Evolutionary conservation across 2,888 invertebrate species (phyloP), one percentile per base, ranked within the genome.

Genomic region (Corbicula japonica): DNA sequence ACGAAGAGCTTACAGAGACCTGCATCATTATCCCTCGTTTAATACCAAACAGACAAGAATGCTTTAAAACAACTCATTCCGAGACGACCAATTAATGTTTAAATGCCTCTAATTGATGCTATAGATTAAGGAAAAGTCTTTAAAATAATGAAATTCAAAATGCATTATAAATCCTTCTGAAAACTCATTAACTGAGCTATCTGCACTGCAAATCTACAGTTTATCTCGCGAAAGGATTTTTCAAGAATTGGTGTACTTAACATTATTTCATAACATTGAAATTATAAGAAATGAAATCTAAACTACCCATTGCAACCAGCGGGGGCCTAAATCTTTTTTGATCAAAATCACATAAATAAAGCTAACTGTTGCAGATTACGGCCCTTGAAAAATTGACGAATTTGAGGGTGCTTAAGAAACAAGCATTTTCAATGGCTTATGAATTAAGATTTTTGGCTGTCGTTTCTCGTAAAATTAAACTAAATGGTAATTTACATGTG

Each of bases 401-500:
- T 63, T 61, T 56, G 34, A 73, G 44, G 65, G 65, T 41, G 38
- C 46, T 62, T 62, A 63, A 73, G 41, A 38, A 63, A 34, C 3
- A 2, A n/a, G 48, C 65, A 73, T 26, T 23, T 41, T 21, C 15
- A 32, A 34, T 10, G 41, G 58, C 65, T 65, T 46, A 63, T n/a
- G 35, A 56, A 54, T 58, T 58, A 63, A 34, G 72, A 62, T 73
- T 62, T 44, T 56, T 44, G 56, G 65, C 32, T 56, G 63, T 73
- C 58, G 58, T 73, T 73, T 73, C 63, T 58, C 72, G 46, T 73
- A 73, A 73, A 68, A 76, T 80, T 78, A 61, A 71, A 23, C 66
- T 73, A 76, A 86, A 86, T 83, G 84, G 86, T 81, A 83, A 80
- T 81, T 81, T 82, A 83, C 76, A 85, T 77, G 76, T 76, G 56